Evolutionary conservation across 2,888 invertebrate genomes (phyloP).

Genomic region (Lycia hirtaria): DNA sequence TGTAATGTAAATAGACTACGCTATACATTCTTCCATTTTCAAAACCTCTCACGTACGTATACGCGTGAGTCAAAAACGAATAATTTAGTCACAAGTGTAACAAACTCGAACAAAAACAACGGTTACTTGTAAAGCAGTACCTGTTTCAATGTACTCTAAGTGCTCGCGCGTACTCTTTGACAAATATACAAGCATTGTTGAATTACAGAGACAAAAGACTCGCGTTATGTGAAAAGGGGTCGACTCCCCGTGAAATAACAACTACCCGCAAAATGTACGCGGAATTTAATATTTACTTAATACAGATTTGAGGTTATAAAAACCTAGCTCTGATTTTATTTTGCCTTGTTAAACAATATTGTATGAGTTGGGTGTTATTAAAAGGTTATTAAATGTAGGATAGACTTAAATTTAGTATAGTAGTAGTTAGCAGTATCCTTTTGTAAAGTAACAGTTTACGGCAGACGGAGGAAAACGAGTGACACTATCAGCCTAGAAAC

Average conservation of each 20-base stretch:
- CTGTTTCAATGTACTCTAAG: slow-evolving; percentile 69
- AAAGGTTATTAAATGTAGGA: no score
- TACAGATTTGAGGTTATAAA: not conserved
- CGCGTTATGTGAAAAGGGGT: slow-evolving; percentile 61
- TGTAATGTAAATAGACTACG: slow-evolving; percentile 58
- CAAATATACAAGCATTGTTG: slow-evolving; percentile 73
- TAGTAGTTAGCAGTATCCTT: no score
- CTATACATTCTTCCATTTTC: slow-evolving; percentile 57
- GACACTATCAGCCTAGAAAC: no score
- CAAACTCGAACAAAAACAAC: slow-evolving; percentile 66
- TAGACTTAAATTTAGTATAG: no score
- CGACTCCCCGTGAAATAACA: slow-evolving; percentile 38
- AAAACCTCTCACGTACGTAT: slow-evolving; percentile 55
- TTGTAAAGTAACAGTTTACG: no score
- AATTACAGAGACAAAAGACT: slow-evolving; percentile 71
- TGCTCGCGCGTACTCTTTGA: slow-evolving; percentile 68
- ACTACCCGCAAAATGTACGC: slow-evolving; percentile 22
- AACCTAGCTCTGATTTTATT: not conserved
- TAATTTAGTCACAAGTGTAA: slow-evolving; percentile 74
- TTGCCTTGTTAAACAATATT: not conserved
- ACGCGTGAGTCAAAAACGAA: slow-evolving; percentile 61
- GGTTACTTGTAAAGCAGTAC: slow-evolving; percentile 46
- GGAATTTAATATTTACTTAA: slow-evolving; percentile 16
- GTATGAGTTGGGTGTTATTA: no score
- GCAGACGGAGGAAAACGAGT: no score